Evolutionary conservation across 2,888 invertebrate genomes (phyloP).

Genomic region (Rhopalosiphum nymphaeae): DNA sequence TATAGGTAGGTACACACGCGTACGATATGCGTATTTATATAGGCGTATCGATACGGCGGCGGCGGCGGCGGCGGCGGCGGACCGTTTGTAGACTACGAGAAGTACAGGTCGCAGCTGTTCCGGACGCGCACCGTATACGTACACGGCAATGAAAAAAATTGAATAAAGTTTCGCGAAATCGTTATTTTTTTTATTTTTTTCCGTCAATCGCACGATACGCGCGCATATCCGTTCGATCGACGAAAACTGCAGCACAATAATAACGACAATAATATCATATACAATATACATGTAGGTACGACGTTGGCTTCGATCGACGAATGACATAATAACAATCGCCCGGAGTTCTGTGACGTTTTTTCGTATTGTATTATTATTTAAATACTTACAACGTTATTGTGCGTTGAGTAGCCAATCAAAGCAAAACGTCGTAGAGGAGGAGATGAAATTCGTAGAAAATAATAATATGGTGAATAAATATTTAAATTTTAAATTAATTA

Average conservation of each 20-base stretch:
- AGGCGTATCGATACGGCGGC: neutral
- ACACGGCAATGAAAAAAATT: neutral
- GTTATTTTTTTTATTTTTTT: neutral
- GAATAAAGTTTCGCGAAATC: neutral
- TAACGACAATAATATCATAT: no score
- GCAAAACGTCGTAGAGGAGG: neutral
- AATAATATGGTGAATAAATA: neutral
- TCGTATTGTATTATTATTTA: neutral
- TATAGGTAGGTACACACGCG: neutral
- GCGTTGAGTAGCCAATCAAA: neutral
- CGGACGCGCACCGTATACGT: neutral
- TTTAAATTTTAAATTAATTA: conserved; percentile 10
- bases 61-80: neutral
- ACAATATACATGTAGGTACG: neutral
- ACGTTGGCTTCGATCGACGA: neutral
- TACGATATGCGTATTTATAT: neutral
- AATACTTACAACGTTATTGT: neutral
- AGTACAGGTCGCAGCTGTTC: neutral
- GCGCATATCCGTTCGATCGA: neutral
- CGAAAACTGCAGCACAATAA: neutral
- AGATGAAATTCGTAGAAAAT: neutral
- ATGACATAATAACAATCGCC: neutral
- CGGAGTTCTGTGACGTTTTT: neutral
- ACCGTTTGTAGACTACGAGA: neutral
- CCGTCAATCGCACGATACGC: neutral